Percentiles rank a stretch among this genome's conserved stretches.
These are phyloP conservation scores for Omphaloscelis lunosa DNA, from an alignment of 2,888 invertebrate species.

Conservation along the genomic window DNA sequence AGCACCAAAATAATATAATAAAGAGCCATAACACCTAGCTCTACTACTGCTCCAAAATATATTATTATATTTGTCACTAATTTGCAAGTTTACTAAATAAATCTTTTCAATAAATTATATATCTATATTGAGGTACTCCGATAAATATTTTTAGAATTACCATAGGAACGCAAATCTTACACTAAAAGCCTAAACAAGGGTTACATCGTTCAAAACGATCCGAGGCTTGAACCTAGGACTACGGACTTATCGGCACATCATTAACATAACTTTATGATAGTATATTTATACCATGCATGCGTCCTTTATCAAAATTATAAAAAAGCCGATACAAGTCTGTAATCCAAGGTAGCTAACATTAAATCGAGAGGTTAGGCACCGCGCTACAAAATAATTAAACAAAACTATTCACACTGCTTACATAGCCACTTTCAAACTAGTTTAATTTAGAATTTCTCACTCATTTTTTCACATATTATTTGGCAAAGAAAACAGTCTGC, in stretches of 20 bases:
- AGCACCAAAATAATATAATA: slow-evolving; percentile 33
- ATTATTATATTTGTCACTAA: slow-evolving; percentile 36
- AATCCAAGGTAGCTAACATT: slow-evolving; percentile 44
- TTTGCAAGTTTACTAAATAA: slow-evolving; percentile 26
- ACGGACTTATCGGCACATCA: slow-evolving; percentile 35
- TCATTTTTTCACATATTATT: slow-evolving; percentile 21
- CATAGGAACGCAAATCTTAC: slow-evolving; percentile 86
- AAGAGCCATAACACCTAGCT: slow-evolving; percentile 30
- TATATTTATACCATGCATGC: slow-evolving; percentile 39
- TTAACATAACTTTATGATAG: slow-evolving; percentile 40
- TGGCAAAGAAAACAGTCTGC: slow-evolving; percentile 47
- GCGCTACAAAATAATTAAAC: slow-evolving; percentile 37
- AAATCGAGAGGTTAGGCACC: slow-evolving; percentile 62
- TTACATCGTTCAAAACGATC: slow-evolving; percentile 51
- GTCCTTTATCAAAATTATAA: slow-evolving; percentile 48
- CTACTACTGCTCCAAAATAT: slow-evolving; percentile 37
- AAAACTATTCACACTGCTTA: slow-evolving; percentile 44
- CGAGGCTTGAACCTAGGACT: slow-evolving; percentile 45
- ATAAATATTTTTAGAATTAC: slow-evolving; percentile 75
- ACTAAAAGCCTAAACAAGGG: slow-evolving; percentile 54
- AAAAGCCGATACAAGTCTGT: slow-evolving; percentile 44
- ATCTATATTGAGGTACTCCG: slow-evolving; percentile 74
- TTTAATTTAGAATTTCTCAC: slow-evolving; percentile 27
- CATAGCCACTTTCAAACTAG: slow-evolving; percentile 28
- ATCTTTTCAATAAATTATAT: slow-evolving; percentile 36